A percentile compares a stretch with the other conserved stretches of the same genome.
These are phyloP conservation scores for Oligia strigilis DNA, from an alignment of 2,888 invertebrate genomes.

Conservation along the genomic window DNA sequence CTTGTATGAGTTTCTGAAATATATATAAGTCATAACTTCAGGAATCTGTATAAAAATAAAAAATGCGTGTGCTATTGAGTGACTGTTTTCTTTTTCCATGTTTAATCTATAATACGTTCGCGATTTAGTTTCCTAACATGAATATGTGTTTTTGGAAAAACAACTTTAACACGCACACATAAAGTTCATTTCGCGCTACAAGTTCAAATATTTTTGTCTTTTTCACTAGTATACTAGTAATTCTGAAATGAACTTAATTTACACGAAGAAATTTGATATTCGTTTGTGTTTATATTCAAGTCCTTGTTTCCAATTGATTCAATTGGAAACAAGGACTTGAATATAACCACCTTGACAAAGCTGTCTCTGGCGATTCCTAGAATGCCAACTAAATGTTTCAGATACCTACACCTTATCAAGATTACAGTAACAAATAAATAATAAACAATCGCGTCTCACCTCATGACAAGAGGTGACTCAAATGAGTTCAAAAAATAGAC, in stretches of 20 bases:
- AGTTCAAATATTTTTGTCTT: too few relatives aligned
- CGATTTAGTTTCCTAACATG: too few relatives aligned
- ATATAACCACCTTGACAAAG: not conserved
- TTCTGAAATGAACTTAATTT: too few relatives aligned
- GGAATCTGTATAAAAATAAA: not conserved
- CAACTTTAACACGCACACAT: too few relatives aligned
- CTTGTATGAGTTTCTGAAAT: constrained; percentile 85
- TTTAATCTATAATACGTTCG: too few relatives aligned
- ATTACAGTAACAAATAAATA: not conserved
- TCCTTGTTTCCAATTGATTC: too few relatives aligned
- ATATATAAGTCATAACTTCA: not conserved
- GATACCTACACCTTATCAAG: not conserved
- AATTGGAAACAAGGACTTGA: too few relatives aligned
- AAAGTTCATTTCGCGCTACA: too few relatives aligned
- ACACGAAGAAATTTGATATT: too few relatives aligned
- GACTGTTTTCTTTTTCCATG: not conserved
- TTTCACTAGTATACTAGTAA: too few relatives aligned
- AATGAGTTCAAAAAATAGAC: constrained; percentile 8
- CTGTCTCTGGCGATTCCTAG: not conserved
- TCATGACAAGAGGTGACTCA: constrained; percentile 1
- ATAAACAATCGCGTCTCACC: constrained; percentile 3
- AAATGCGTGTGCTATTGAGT: not conserved
- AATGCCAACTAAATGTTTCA: not conserved
- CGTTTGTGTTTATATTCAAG: too few relatives aligned
- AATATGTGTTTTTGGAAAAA: too few relatives aligned